Evolutionary conservation across 2,888 invertebrate genomes (phyloP), one percentile per base, ranked within the genome.

Genomic region (Cataglyphis altisquamis): DNA sequence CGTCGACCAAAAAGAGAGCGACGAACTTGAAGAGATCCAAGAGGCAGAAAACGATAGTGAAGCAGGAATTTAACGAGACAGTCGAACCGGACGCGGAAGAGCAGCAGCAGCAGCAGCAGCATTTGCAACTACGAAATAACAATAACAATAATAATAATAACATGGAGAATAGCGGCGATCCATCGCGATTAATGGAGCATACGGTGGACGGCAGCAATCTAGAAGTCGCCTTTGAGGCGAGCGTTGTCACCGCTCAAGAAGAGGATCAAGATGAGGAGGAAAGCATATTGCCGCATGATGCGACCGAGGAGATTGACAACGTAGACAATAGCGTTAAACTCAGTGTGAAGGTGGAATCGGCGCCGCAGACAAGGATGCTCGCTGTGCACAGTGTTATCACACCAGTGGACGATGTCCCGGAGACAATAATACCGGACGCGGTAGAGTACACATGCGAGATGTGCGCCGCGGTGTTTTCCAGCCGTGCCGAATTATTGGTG

Each of bases 391-490:
- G 88, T 84, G 86, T 94, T 68, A 92, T 93, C 9, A 95, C 95
- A 72, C 92, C 95, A 0, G 94, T 95, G 21, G 95, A 96, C 82
- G 95, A 92, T 52, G 95, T 94, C 92, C 95, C 86, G 87, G 96
- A 92, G 94, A 96, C 93, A 93, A 96, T 94, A 90, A 95, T 92
- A 95, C 96, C 90, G 93, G 96, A 95, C 90, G 95, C 93, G 81
- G 95, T 94, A 88, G 96, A 97, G 63, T 97, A 96, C 95, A 97
- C 97, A 89, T 98, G 98, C 93, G 98, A 98, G 94, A 98, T 98
- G 97, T 98, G 98, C 94, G 96, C 97, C 78, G 96, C 97, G 68
- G 96, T 97, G 89, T 98, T 98, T 94, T 95, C 96, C 12, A 97
- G 97, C 87, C 96, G 97, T 73, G 97, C 97, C 73, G 97, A 97